Evolutionary conservation across 2,797 vertebrate genomes (phyloP).

Genomic region (Typhlichthys eigenmanni): DNA sequence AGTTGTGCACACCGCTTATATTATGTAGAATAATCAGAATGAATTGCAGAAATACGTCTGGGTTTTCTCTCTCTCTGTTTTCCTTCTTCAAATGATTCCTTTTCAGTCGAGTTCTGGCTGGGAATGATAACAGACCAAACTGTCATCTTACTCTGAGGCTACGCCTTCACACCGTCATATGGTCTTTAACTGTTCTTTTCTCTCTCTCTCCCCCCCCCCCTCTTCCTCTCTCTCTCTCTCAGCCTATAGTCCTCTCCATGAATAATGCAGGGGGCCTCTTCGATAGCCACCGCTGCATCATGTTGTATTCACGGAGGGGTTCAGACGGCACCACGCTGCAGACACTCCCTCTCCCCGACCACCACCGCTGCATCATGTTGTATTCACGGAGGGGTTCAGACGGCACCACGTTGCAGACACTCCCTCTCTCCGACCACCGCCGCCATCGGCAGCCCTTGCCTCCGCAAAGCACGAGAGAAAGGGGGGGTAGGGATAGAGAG

Average conservation of each 20-base stretch:
- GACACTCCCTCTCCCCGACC: conserved; percentile 35
- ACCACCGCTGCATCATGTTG: conserved; percentile 51
- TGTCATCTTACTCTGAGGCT: conserved; percentile 45
- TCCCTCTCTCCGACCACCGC: conserved; percentile 14
- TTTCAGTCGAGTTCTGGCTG: background rate
- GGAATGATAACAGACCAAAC: conserved; percentile 29
- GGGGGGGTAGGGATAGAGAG: too few species aligned
- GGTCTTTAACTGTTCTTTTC: conserved; percentile 22
- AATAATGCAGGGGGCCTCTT: conserved; percentile 72
- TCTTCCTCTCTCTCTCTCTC: conserved; percentile 26
- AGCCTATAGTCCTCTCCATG: conserved; percentile 48
- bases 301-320: conserved; percentile 75
- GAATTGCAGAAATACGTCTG: background rate
- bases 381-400: conserved; percentile 71
- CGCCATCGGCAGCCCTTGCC: too few species aligned
- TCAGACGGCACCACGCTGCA: conserved; percentile 38
- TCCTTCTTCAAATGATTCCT: too few species aligned
- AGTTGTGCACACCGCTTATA: too few species aligned
- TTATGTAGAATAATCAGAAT: too few species aligned
- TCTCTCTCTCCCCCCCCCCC: background rate
- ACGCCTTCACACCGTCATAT: conserved; percentile 49
- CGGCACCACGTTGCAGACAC: conserved; percentile 32
- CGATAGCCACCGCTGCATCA: conserved; percentile 64
- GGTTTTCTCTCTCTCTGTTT: too few species aligned
- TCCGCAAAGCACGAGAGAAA: too few species aligned